These are phyloP conservation scores for Drosophila truncata DNA, from an alignment of 1,140 invertebrate genomes.

Conservation along the genomic window DNA sequence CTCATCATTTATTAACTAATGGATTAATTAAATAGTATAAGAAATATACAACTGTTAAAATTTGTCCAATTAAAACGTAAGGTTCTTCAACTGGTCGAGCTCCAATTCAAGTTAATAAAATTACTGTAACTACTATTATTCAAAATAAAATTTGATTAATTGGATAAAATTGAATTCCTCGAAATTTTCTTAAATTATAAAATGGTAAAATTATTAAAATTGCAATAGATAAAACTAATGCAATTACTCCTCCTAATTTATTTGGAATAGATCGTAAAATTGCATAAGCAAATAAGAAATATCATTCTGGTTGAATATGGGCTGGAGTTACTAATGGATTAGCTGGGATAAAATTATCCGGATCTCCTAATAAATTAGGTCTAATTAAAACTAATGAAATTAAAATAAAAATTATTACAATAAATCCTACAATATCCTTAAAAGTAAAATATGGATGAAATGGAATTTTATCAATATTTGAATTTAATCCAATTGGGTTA, in stretches of 20 bases:
- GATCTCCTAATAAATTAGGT: conserved; percentile 88
- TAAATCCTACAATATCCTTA: conserved; percentile 88
- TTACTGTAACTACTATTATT: conserved; percentile 86
- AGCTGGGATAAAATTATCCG: conserved; percentile 90
- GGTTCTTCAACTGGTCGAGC: conserved; percentile 88
- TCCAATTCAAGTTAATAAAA: conserved; percentile 89
- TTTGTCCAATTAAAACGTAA: conserved; percentile 86
- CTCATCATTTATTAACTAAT: conserved; percentile 86
- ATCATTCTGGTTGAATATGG: conserved; percentile 92
- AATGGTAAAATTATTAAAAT: conserved; percentile 88
- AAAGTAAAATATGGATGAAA: conserved; percentile 88
- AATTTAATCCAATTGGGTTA: conserved; percentile 88
- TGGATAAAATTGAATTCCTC: conserved; percentile 86
- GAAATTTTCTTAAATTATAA: conserved; percentile 86
- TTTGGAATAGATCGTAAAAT: conserved; percentile 91
- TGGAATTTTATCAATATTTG: conserved; percentile 88
- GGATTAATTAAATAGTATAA: conserved; percentile 86
- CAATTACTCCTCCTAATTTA: conserved; percentile 90
- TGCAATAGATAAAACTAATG: conserved; percentile 88
- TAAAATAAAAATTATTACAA: conserved; percentile 86
- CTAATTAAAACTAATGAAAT: conserved; percentile 85
- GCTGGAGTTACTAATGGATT: conserved; percentile 89
- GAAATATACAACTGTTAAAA: conserved; percentile 87
- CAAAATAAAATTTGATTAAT: conserved; percentile 88
- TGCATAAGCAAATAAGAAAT: conserved; percentile 91